Conservation (phyloP, 2,888 invertebrate genomes). For the Eurois occulta region DNA sequence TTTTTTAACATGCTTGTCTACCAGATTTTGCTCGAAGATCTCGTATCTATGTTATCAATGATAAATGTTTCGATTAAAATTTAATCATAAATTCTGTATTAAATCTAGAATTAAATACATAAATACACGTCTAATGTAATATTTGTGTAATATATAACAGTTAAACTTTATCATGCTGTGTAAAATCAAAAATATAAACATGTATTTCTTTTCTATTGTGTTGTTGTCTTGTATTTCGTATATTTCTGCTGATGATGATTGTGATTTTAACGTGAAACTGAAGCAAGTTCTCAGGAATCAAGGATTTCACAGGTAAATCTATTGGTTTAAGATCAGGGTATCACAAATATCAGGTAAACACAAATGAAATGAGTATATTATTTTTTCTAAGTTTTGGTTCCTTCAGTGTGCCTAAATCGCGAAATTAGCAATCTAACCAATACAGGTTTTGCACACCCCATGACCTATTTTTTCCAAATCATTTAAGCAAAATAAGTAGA, state of each 20-base stretch:
- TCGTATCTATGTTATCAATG: neutral
- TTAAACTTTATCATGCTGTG: neutral
- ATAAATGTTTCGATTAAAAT: constrained; percentile 1
- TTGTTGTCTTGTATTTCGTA: constrained; percentile 55
- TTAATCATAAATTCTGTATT: constrained; percentile 9
- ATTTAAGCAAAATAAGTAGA: too few relatives aligned
- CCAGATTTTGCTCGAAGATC: neutral
- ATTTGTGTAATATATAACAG: neutral
- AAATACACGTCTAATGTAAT: neutral
- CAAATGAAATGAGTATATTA: too few relatives aligned
- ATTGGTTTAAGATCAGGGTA: too few relatives aligned
- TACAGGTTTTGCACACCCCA: too few relatives aligned
- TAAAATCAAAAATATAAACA: neutral
- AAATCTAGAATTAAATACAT: neutral
- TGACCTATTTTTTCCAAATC: neutral
- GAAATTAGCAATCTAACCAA: neutral
- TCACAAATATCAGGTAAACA: neutral
- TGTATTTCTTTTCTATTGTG: constrained; percentile 19
- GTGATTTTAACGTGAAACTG: constrained; percentile 79
- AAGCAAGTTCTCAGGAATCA: constrained; percentile 78
- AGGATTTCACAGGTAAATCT: constrained; percentile 84
- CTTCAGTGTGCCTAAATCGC: too few relatives aligned
- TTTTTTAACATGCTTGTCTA: neutral
- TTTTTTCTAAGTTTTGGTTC: neutral
- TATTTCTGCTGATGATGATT: constrained; percentile 69